Base-by-base conservation (phyloP, 2,113 vertebrate species). In the Ahaetulla prasina region DNA sequence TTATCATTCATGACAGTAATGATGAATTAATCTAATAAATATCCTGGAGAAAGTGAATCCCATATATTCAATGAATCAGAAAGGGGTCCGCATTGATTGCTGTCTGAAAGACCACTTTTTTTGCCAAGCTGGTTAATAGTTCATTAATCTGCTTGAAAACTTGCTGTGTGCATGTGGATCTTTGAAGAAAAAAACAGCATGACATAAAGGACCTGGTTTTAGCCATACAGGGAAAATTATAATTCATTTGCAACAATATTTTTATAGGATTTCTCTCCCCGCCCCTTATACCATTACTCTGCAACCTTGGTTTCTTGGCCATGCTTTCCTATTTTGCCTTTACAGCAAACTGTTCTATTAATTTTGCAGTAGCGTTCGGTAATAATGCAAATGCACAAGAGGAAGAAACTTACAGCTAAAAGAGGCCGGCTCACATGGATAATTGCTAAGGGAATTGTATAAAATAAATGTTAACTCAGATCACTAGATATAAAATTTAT, bases 81-180 rank as follows among this genome's bases (percentile, higher is more conserved):
- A 88, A 94, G 91, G 89, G 89, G 92, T 91, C 90, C 96, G 95
- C 96, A 95, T 96, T 94, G 95, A 97, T 97, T 96, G 92, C 94
- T 96, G 57, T 95, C 96, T 94, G 94, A 96, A 93, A 95, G 93
- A 95, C 94, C 89, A 94, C 88, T 96, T 93, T 50, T 55, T 86
- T 97, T 94, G 63, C 89, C 91, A 80, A 96, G 92, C 53, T 90
- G 95, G 93, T 96, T 97, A 97, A 97, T 96, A 95, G 95, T 93
- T 97, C 96, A 97, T 97, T 97, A 97, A 97, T 97, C 94, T 96
- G 95, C 96, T 97, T 97, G 96, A 96, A 96, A 96, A 96, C 97
- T 96, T 95, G 95, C 87, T 95, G 93, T 95, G 90, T 95, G 92
- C 52, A 92, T 96, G 96, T 96, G 94, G 94, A 96, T 96, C 94